Base-by-base conservation (phyloP, 2,797 vertebrate species). In the Bradypodion ventrale region DNA sequence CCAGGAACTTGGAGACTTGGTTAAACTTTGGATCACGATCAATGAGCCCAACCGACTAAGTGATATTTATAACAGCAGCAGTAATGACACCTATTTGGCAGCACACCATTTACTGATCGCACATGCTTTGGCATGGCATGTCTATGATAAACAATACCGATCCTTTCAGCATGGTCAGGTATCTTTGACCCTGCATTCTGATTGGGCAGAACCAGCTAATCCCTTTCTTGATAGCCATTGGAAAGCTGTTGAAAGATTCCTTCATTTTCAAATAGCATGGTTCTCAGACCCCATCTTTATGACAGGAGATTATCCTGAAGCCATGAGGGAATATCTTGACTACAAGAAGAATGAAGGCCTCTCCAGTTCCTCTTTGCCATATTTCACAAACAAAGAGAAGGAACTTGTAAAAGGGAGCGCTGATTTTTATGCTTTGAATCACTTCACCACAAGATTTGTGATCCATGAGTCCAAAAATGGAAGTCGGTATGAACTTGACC, bases 121-220 rank as follows among this genome's bases (percentile, higher is more conserved):
- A 16, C 99, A 99, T 0, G 97, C 97, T 10, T 96, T 94, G 88
- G 97, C 96, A 73, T 99, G 98, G 97, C 97, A 92, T 79, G 87
- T 95, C 16, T 98, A 99, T 0, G 94, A 98, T 13, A 81, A 63
- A 75, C 94, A 90, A 46, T 96, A 95, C 87, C 91, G 95, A 2
- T 75, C 75, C 9, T 83, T 92, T 6, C 97, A 98, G 91, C 80
- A 88, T 0, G 97, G 96, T 2, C 88, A 91, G 70, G 96, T 99
- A 72, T 98, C 98, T 15, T 94, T 99, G n/a, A 95, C 98, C 0
- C 93, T 99, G 82, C 98, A 99, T 15, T 96, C 97, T 0, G 98
- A 99, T 93, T 99, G 98, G 98, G 97, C 95, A 0, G 96, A 98
- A 83, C 97, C 98, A 0, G 98, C 98, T 90, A 98, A 98, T 91